These are phyloP conservation scores for Daubentonia madagascariensis DNA, from an alignment of 2,113 vertebrate species.

Conservation along the genomic window DNA sequence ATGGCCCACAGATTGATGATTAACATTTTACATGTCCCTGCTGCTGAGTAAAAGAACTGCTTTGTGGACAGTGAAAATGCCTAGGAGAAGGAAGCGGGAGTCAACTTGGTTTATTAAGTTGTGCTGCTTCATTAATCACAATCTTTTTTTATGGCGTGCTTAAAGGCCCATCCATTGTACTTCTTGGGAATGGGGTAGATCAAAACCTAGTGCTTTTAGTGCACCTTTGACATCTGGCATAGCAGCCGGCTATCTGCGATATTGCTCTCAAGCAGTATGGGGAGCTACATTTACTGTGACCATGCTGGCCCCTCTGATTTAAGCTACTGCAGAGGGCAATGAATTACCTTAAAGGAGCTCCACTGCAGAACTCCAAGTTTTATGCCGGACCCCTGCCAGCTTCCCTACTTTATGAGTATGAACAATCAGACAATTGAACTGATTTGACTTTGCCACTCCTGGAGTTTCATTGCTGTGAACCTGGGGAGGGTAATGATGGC, in stretches of 20 bases:
- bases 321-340: conserved; percentile 86
- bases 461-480: conserved; percentile 89
- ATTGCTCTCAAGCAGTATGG: conserved; percentile 83
- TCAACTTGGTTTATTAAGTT: conserved; percentile 86
- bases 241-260: conserved; percentile 86
- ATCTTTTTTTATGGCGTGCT: conserved; percentile 85
- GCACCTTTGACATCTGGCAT: conserved; percentile 89
- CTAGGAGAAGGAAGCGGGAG: conserved; percentile 82
- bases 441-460: conserved; percentile 88
- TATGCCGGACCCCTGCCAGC: conserved; percentile 85
- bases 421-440: conserved; percentile 89
- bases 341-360: conserved; percentile 89
- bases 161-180: conserved; percentile 84
- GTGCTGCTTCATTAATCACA: conserved; percentile 87
- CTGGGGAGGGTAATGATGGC: conserved; percentile 85
- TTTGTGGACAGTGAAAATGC: conserved; percentile 87
- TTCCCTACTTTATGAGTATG: conserved; percentile 83
- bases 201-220: conserved; percentile 85
- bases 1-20: conserved; percentile 88
- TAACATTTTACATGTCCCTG: conserved; percentile 89
- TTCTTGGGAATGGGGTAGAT: conserved; percentile 82
- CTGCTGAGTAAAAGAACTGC: conserved; percentile 86
- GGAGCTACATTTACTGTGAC: conserved; percentile 84
- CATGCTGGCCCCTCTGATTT: conserved; percentile 86
- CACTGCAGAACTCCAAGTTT: conserved; percentile 84